A percentile compares a stretch with the other conserved stretches of the same genome.
Evolutionary conservation across 2,797 vertebrate genomes (phyloP).

Genomic region (Champsocephalus esox): DNA sequence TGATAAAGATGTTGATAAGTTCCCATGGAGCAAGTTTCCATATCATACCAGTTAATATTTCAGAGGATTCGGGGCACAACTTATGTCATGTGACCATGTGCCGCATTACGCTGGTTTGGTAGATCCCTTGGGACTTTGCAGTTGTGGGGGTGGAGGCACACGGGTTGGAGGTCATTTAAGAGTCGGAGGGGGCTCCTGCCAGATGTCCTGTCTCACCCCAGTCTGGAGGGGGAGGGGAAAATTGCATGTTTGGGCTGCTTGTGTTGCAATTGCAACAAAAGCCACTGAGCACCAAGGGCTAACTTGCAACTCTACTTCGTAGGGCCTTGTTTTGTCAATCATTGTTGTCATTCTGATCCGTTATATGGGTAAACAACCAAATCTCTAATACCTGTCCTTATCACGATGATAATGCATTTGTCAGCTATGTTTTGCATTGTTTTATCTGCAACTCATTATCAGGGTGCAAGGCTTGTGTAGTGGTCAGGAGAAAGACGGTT

Average conservation of each 20-base stretch:
- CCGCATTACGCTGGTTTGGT: slow-evolving; percentile 36
- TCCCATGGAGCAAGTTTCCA: slow-evolving; percentile 16
- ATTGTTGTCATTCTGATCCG: slow-evolving; percentile 31
- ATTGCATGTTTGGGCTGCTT: slow-evolving; percentile 47
- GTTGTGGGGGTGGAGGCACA: slow-evolving; percentile 42
- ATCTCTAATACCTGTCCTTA: not conserved
- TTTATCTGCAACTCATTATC: slow-evolving; percentile 20
- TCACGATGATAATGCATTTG: not conserved
- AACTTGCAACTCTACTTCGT: slow-evolving; percentile 27
- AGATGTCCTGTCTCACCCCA: slow-evolving; percentile 82
- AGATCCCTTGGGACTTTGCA: slow-evolving; percentile 42
- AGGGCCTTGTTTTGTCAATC: slow-evolving; percentile 18
- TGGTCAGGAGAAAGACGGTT: slow-evolving; percentile 44
- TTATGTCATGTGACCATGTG: slow-evolving; percentile 23
- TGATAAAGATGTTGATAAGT: not conserved
- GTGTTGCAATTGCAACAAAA: slow-evolving; percentile 75
- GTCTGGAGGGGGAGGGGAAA: slow-evolving; percentile 24
- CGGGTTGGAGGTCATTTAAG: slow-evolving; percentile 66
- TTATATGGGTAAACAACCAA: slow-evolving; percentile 15
- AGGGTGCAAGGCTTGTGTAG: slow-evolving; percentile 26
- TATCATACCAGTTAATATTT: slow-evolving; percentile 53
- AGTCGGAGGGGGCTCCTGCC: slow-evolving; percentile 71
- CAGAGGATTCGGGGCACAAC: not conserved
- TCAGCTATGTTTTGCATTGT: not conserved
- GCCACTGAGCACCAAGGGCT: slow-evolving; percentile 34